Percentiles rank a stretch among this genome's conserved stretches.
These are phyloP conservation scores for Apodemus agrarius DNA, from an alignment of 2,797 vertebrate genomes.

Conservation along the genomic window DNA sequence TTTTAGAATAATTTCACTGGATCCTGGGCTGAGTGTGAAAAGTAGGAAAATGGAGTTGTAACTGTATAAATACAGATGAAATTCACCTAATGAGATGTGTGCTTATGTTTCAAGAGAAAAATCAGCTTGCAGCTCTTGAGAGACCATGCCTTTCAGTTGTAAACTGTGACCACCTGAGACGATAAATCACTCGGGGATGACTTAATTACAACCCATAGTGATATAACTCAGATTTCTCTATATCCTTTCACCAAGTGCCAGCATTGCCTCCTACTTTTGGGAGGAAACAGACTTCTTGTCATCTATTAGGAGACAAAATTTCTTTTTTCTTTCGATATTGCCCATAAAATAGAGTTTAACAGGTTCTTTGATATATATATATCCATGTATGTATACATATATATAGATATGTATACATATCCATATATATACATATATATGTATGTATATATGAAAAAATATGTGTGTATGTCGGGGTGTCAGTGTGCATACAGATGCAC, in stretches of 20 bases:
- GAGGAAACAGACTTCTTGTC: background rate
- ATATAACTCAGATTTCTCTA: background rate
- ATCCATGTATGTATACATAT: too few relatives aligned
- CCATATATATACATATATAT: too few relatives aligned
- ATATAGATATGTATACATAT: too few relatives aligned
- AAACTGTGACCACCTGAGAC: background rate
- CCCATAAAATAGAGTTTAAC: background rate
- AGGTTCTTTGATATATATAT: background rate
- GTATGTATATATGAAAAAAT: background rate
- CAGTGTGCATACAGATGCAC: background rate
- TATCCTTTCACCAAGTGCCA: background rate
- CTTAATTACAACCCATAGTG: conserved; percentile 14
- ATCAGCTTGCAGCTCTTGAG: background rate
- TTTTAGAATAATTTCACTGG: conserved; percentile 50
- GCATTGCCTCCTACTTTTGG: background rate
- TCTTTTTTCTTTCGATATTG: background rate
- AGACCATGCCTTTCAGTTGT: background rate
- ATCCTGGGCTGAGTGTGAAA: background rate
- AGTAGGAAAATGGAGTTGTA: conserved; percentile 1
- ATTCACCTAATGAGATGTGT: background rate
- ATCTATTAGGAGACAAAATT: background rate
- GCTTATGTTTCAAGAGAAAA: conserved; percentile 42
- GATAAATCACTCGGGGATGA: background rate
- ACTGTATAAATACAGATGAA: background rate
- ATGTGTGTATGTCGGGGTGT: background rate